Evolutionary conservation across 2,797 vertebrate species (phyloP).

Genomic region (Cyclopterus lumpus): DNA sequence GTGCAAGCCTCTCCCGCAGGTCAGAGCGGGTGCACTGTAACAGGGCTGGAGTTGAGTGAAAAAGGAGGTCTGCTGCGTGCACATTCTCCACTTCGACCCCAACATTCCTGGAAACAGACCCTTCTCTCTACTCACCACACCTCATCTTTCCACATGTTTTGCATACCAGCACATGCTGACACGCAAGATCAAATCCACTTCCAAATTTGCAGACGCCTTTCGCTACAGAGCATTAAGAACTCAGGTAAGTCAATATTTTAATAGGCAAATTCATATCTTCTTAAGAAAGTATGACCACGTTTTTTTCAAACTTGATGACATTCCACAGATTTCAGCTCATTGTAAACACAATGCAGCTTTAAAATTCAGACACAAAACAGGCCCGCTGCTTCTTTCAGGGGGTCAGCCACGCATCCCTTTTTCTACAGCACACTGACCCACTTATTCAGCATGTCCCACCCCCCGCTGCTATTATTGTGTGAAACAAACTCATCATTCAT

Average conservation of each 20-base stretch:
- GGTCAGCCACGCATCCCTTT: constrained; percentile 68
- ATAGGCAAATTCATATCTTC: constrained; percentile 24
- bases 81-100: constrained; percentile 71
- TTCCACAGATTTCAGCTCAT: constrained; percentile 67
- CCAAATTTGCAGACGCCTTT: constrained; percentile 40
- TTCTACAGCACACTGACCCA: constrained; percentile 83
- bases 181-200: constrained; percentile 25
- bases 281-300: constrained; percentile 6
- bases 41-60: constrained; percentile 50
- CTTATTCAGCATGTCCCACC: constrained; percentile 81
- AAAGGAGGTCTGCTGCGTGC: constrained; percentile 62
- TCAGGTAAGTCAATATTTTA: constrained; percentile 1
- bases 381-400: constrained; percentile 62
- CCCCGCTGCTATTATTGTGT: constrained; percentile 84
- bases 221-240: constrained; percentile 16
- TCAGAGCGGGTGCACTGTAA: constrained; percentile 57
- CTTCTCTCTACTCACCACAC: constrained; percentile 58
- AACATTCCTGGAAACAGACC: constrained; percentile 72
- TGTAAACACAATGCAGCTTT: constrained; percentile 73
- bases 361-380: constrained; percentile 75
- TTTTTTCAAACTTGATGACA: constrained; percentile 55
- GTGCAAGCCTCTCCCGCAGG: constrained; percentile 45
- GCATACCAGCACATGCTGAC: constrained; percentile 61
- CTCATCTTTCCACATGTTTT: constrained; percentile 68
- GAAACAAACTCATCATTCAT: constrained; percentile 91